Evolutionary conservation across 2,113 vertebrate species (phyloP).

Genomic region (Colistium nudipinnis): DNA sequence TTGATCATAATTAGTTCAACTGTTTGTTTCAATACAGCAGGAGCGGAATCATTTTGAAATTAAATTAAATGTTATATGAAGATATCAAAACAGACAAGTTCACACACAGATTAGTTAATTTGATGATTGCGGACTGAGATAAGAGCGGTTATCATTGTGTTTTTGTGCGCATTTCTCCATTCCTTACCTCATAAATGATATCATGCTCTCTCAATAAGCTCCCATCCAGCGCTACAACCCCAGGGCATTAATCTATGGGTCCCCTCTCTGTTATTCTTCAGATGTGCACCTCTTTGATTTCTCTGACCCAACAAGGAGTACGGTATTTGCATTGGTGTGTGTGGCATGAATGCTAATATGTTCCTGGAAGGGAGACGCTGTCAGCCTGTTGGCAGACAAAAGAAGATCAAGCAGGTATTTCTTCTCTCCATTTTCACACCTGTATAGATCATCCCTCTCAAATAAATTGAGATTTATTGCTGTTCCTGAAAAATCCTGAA

Average conservation of each 20-base stretch:
- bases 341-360: slow-evolving; percentile 75
- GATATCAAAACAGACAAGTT: no score
- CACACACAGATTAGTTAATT: no score
- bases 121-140: no score
- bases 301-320: slow-evolving; percentile 78
- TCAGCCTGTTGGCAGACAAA: slow-evolving; percentile 55
- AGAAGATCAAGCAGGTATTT: slow-evolving; percentile 65
- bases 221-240: slow-evolving; percentile 77
- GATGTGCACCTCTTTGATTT: slow-evolving; percentile 83
- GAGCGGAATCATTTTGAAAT: no score
- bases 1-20: background rate
- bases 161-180: no score
- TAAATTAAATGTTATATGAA: no score
- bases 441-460: slow-evolving; percentile 54
- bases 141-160: no score
- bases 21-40: no score
- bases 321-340: slow-evolving; percentile 60
- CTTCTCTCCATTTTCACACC: slow-evolving; percentile 55
- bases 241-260: slow-evolving; percentile 78
- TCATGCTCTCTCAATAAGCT: no score
- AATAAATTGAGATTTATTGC: slow-evolving; percentile 48
- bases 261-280: slow-evolving; percentile 80
- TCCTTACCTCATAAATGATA: no score
- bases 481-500: slow-evolving; percentile 34
- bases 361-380: slow-evolving; percentile 55